Evolutionary conservation across 2,113 vertebrate genomes (phyloP), one percentile per base, ranked within the genome.

Genomic region (Melanerpes aurifrons): DNA sequence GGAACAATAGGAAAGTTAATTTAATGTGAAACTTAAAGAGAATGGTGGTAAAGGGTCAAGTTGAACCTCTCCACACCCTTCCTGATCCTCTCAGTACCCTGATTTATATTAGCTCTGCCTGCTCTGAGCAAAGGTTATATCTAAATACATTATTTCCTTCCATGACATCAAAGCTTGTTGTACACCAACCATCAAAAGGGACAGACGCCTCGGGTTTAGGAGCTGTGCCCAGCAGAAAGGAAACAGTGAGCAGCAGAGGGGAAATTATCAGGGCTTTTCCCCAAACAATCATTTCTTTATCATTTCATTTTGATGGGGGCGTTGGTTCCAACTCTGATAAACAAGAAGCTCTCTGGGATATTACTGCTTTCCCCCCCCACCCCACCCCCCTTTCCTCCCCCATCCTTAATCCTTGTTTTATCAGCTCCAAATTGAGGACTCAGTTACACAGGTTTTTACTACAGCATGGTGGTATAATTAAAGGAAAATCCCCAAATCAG

Each of bases 61-160:
- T 8, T 63, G 82, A 93, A 91, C 47, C 66, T 89, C 86, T 58
- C 92, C 95, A 90, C 96, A 81, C 95, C 96, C 95, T 95, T 93
- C 86, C 94, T 6, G 3, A 79, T 90, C 76, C 86, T 63, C 83
- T 63, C 58, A 15, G 28, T 9, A 4, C 68, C 73, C 91, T 81
- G 71, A 89, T 8, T 84, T 70, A 28, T 61, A 53, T 47, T 26
- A n/a, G 25, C 57, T 48, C 37, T 47, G 45, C 56, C 78, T 84
- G 64, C 45, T 61, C 31, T 8, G 62, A 86, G 70, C 40, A 74
- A 31, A 82, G 82, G 58, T 72, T 69, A 50, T 7, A n/a, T 29
- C 43, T 16, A 58, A 93, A 92, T 59, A 90, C 6, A 1, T 57
- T 47, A 35, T 84, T 95, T 95, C 87, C 93, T 86, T 84, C 81